Evolutionary conservation across 2,888 invertebrate genomes (phyloP).

Genomic region (Meiosimyza decipiens): DNA sequence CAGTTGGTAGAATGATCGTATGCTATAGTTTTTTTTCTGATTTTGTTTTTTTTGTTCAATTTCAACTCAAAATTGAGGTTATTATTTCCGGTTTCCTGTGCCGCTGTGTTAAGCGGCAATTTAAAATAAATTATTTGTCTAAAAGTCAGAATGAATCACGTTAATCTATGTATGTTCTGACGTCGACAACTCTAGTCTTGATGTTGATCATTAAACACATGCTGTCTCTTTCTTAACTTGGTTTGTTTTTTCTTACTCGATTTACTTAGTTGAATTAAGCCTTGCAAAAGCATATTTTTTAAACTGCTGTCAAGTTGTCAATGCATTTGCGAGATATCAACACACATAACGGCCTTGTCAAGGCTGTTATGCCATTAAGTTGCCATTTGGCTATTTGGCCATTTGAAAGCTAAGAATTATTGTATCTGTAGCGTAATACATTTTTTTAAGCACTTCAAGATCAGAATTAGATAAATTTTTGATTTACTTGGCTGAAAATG

Average conservation of each 20-base stretch:
- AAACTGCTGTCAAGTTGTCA: constrained; percentile 37
- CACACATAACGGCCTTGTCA: constrained; percentile 39
- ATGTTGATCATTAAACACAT: too few relatives aligned
- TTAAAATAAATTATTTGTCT: constrained; percentile 31
- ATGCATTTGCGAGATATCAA: constrained; percentile 29
- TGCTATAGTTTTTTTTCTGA: too few relatives aligned
- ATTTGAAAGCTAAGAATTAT: constrained; percentile 16
- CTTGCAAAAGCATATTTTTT: constrained; percentile 20
- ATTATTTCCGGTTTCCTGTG: constrained; percentile 43
- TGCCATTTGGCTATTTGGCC: constrained; percentile 11
- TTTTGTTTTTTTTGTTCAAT: too few relatives aligned
- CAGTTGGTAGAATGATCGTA: too few relatives aligned
- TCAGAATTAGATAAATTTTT: constrained; percentile 32
- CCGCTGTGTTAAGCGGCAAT: constrained; percentile 19
- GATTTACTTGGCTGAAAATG: constrained; percentile 26
- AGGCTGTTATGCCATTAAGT: constrained; percentile 25
- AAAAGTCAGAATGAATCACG: constrained; percentile 18
- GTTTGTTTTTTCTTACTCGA: too few relatives aligned
- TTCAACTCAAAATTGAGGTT: constrained; percentile 35
- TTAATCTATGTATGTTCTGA: not conserved
- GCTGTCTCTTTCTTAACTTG: too few relatives aligned
- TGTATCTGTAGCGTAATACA: constrained; percentile 22
- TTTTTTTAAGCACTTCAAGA: constrained; percentile 26
- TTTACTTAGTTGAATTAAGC: too few relatives aligned
- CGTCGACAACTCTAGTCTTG: too few relatives aligned